Base-by-base conservation (phyloP, 2,888 invertebrate genomes). In the Lithophane semibrunnea region DNA sequence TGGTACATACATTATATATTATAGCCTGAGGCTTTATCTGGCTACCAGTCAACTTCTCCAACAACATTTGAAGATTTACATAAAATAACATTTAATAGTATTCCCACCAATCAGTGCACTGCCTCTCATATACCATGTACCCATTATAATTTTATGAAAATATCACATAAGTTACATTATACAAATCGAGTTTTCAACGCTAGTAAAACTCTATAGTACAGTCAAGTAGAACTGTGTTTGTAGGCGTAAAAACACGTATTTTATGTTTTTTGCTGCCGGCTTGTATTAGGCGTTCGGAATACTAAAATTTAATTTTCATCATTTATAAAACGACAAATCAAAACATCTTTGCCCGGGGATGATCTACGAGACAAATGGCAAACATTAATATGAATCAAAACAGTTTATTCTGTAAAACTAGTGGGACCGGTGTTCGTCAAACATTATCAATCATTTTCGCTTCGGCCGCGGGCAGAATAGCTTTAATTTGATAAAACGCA, bases 401-500 rank as follows among this genome's bases (percentile, higher is more conserved):
- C 95, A 96, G 95, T 96, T 96, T 96, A 96, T 94, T 95, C 93
- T 94, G 94, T 95, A 94, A 95, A 96, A 95, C 94, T 94, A 94
- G 93, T 94, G 94, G 92, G 93, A 93, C 92, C 91, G 91, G 90
- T 82, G 88, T 89, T 93, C 92, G 91, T 93, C 94, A 96, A 96
- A 96, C 94, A 96, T 94, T 94, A 96, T 96, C 95, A 96, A 96
- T 96, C 96, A 96, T 91, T 86, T 88, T 90, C 88, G 86, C 86
- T 93, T 90, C 90, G 87, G 92, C 93, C 92, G 92, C 93, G 89
- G 93, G 91, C 93, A 89, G 94, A 93, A 92, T 93, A 93, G 94
- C 94, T 94, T 95, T 96, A 96, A 96, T 96, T 96, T 96, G 96
- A 96, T 96, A 96, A 96, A 96, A 96, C 93, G 95, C 96, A 96